These are phyloP conservation scores for Cyphomyrus plagiostoma DNA, from an alignment of 2,113 vertebrate genomes.

Conservation along the genomic window DNA sequence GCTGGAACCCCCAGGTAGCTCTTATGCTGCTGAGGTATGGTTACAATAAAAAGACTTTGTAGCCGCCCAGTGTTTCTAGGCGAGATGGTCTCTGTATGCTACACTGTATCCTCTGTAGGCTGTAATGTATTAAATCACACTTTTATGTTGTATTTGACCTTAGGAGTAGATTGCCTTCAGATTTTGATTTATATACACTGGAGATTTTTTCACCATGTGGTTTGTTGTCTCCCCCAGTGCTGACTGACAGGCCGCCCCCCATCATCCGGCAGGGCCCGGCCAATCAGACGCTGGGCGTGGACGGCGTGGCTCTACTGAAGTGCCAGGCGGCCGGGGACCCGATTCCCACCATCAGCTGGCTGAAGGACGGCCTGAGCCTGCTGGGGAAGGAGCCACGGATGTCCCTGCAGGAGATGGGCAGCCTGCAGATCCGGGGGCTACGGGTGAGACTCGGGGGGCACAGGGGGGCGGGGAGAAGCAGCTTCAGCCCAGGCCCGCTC, in stretches of 20 bases:
- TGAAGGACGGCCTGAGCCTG: conserved; percentile 91
- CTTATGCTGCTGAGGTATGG: background rate
- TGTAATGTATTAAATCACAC: background rate
- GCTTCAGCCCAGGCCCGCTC: background rate
- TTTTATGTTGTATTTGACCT: conserved; percentile 10
- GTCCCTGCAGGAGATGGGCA: conserved; percentile 85
- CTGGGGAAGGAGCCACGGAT: conserved; percentile 84
- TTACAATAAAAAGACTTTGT: background rate
- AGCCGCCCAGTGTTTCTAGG: background rate
- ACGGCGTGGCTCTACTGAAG: conserved; percentile 82
- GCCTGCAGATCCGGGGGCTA: conserved; percentile 83
- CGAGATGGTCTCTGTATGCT: background rate
- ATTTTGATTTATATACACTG: conserved; percentile 2
- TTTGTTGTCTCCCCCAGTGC: conserved; percentile 59
- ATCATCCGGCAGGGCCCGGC: conserved; percentile 93
- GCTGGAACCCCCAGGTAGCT: background rate
- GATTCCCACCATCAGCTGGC: conserved; percentile 89
- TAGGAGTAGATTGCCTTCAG: conserved; percentile 4
- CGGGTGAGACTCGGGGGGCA: conserved; percentile 61
- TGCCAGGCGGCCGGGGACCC: conserved; percentile 93
- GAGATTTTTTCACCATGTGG: background rate
- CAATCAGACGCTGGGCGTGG: conserved; percentile 87
- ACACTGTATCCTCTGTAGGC: background rate
- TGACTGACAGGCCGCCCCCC: conserved; percentile 92
- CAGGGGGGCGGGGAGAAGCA: background rate